Evolutionary conservation across 2,113 vertebrate species (phyloP), one percentile per base, ranked within the genome.

Genomic region (Strix aluco): DNA sequence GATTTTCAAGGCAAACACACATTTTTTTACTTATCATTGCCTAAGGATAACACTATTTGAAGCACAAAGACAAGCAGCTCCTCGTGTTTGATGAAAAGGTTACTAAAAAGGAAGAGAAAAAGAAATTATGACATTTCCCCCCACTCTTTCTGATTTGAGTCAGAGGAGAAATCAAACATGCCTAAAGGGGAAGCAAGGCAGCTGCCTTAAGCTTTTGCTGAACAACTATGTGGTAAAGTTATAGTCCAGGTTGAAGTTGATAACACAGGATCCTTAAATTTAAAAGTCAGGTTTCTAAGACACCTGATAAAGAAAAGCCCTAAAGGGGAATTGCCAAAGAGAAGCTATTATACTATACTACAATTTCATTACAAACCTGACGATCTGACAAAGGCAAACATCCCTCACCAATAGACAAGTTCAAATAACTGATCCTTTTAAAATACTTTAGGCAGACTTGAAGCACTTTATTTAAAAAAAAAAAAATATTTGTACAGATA

Each of bases 1-100:
- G 85, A 95, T 91, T 90, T 96, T 62, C 88, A 66, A 97, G 91
- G 88, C 71, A 92, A 63, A 90, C 94, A 91, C 44, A 95, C 82
- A 40, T 87, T 96, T 96, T 94, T 81, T 72, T 93, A 95, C 80
- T 95, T 96, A 83, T 65, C 52, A 26, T 26, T 94, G 78, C 88
- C 79, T 81, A 87, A 95, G 91, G 75, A 94, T 81, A 96, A 96
- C 78, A 84, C 70, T 59, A 58, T 90, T 57, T 74, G 90, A 81
- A 96, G 74, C 83, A 82, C 84, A 94, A 95, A 95, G 92, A 92
- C 46, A 82, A 34, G 66, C 59, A 66, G 72, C 81, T 96, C 61
- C 49, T 74, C 10, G 1, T 92, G 47, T 87, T 89, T 96, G 74
- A 92, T 94, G 88, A 82, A 80, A 94, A 97, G 52, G 54, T 34